These are phyloP conservation scores for Gracilinanus agilis DNA, from an alignment of 2,113 vertebrate species.

Conservation along the genomic window DNA sequence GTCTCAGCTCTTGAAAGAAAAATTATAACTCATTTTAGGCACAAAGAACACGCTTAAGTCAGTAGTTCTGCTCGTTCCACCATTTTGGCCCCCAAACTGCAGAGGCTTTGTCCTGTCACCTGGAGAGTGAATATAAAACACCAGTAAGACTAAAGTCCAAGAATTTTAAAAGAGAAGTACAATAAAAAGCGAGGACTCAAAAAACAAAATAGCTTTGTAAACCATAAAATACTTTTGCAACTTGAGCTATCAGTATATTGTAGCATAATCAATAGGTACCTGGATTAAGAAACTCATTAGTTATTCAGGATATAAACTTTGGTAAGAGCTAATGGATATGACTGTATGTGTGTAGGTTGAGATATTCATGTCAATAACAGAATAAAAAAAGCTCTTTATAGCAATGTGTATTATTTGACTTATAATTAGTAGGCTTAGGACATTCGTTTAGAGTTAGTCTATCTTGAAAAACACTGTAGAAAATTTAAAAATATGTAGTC, in stretches of 20 bases:
- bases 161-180: neutral
- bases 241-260: neutral
- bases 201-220: neutral
- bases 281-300: constrained; percentile 28
- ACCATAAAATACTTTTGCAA: neutral
- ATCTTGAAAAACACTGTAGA: neutral
- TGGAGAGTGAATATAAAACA: constrained; percentile 40
- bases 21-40: constrained; percentile 13
- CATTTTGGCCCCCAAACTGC: constrained; percentile 18
- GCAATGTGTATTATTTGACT: neutral
- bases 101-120: neutral
- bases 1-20: constrained; percentile 42
- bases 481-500: neutral
- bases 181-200: constrained; percentile 35
- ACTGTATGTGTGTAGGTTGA: neutral
- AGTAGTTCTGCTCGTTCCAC: neutral
- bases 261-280: constrained; percentile 43
- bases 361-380: neutral
- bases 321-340: constrained; percentile 6
- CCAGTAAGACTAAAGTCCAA: neutral
- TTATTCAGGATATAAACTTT: constrained; percentile 31
- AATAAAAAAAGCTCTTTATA: neutral
- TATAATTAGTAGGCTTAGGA: neutral
- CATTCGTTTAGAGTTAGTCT: neutral
- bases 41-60: constrained; percentile 8